These are phyloP conservation scores for Lasioglossum calceatum DNA, from an alignment of 2,888 invertebrate species.

Conservation along the genomic window DNA sequence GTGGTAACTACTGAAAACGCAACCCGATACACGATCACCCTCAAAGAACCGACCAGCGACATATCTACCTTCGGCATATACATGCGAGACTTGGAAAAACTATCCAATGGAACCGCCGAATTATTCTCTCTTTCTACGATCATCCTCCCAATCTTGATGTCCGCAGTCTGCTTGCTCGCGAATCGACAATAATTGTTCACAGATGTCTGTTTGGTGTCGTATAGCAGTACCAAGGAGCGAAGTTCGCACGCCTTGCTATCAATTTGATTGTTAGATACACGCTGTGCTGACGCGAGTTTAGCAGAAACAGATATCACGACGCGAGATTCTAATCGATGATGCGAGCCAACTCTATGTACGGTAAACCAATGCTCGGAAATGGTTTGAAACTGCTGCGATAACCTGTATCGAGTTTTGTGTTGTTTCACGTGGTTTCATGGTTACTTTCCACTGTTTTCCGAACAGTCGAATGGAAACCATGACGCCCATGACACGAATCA, in stretches of 20 bases:
- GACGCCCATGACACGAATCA: background rate
- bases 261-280: background rate
- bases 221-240: no score
- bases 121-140: background rate
- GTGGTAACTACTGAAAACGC: constrained; percentile 29
- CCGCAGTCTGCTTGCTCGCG: background rate
- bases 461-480: background rate
- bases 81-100: constrained; percentile 56
- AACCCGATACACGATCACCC: constrained; percentile 55
- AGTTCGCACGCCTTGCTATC: no score
- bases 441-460: background rate
- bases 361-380: background rate
- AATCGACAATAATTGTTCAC: background rate
- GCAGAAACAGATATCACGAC: background rate
- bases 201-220: background rate
- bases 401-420: background rate
- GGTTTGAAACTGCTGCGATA: background rate
- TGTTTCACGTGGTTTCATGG: background rate
- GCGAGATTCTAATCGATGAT: background rate
- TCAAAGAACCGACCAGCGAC: constrained; percentile 60
- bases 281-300: background rate
- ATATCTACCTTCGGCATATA: constrained; percentile 75
- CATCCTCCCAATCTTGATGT: background rate
- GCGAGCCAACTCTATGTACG: background rate
- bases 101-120: background rate